Evolutionary conservation across 2,888 invertebrate genomes (phyloP).

Genomic region (Platycheirus albimanus): DNA sequence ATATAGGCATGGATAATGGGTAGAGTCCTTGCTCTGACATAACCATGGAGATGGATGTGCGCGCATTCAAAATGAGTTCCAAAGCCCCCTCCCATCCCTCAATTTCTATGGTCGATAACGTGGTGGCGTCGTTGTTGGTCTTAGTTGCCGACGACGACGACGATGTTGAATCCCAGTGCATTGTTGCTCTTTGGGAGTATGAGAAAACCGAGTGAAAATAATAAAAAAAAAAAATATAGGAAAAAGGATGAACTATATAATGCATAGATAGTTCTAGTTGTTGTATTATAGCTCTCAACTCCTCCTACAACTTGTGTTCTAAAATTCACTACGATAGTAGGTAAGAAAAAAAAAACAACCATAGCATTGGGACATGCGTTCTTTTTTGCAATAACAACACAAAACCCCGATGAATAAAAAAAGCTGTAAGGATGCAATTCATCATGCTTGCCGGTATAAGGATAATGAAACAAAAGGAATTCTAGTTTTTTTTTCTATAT

Average conservation of each 20-base stretch:
- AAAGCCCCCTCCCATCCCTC: no score
- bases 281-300: slow-evolving; percentile 67
- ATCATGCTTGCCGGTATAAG: slow-evolving; percentile 71
- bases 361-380: slow-evolving; percentile 68
- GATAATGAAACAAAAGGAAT: slow-evolving; percentile 68
- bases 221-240: slow-evolving; percentile 1
- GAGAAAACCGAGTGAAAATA: slow-evolving; percentile 34
- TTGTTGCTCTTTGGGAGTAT: slow-evolving; percentile 61
- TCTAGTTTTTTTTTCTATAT: slow-evolving; percentile 30
- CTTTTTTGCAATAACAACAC: slow-evolving; percentile 46
- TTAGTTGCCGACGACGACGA: neutral
- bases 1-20: slow-evolving; percentile 47
- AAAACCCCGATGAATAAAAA: slow-evolving; percentile 25
- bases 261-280: slow-evolving; percentile 70
- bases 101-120: neutral
- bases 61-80: slow-evolving; percentile 72
- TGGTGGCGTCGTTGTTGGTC: neutral
- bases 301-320: slow-evolving; percentile 66
- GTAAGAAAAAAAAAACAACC: slow-evolving; percentile 26
- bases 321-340: slow-evolving; percentile 38
- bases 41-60: slow-evolving; percentile 69
- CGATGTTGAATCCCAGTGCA: slow-evolving; percentile 38
- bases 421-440: slow-evolving; percentile 68
- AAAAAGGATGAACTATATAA: slow-evolving; percentile 66
- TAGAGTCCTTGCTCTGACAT: slow-evolving; percentile 60